These are phyloP conservation scores for Acleris laterana DNA, from an alignment of 2,888 invertebrate genomes.

Conservation along the genomic window DNA sequence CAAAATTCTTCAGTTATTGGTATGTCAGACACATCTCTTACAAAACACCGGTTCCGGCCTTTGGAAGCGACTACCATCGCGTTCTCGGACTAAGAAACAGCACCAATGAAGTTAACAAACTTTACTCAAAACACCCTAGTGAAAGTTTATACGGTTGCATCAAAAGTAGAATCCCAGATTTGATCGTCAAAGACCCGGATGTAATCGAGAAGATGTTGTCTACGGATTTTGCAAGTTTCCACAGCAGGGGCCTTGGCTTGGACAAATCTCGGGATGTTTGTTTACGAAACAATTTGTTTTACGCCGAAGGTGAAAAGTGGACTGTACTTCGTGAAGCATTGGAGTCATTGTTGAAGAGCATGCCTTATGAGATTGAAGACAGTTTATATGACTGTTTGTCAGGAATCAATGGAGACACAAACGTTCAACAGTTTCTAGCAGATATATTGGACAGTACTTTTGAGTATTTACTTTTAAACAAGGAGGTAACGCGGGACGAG, in stretches of 20 bases:
- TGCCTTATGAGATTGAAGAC: constrained; percentile 61
- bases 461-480: constrained; percentile 69
- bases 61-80: constrained; percentile 73
- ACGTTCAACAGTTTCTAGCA: constrained; percentile 77
- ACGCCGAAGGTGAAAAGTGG: constrained; percentile 78
- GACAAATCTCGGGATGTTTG: constrained; percentile 82
- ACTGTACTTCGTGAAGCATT: constrained; percentile 67
- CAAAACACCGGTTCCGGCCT: constrained; percentile 66
- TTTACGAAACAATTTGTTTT: constrained; percentile 82
- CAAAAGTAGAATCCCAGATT: constrained; percentile 75
- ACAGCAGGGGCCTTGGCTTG: constrained; percentile 77
- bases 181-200: constrained; percentile 75
- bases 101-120: constrained; percentile 66
- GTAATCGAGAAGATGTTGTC: constrained; percentile 74
- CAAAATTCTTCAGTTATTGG: constrained; percentile 80
- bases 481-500: constrained; percentile 49
- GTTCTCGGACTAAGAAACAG: constrained; percentile 65
- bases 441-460: constrained; percentile 78
- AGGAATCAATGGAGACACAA: constrained; percentile 79
- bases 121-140: constrained; percentile 61
- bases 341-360: constrained; percentile 67
- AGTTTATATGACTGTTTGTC: constrained; percentile 77
- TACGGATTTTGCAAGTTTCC: constrained; percentile 78
- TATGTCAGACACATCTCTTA: constrained; percentile 74
- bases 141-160: constrained; percentile 71